Percentiles rank a stretch among this genome's conserved stretches.
Evolutionary conservation across 2,113 vertebrate genomes (phyloP).

Genomic region (Stomatorhinus ivindoensis): DNA sequence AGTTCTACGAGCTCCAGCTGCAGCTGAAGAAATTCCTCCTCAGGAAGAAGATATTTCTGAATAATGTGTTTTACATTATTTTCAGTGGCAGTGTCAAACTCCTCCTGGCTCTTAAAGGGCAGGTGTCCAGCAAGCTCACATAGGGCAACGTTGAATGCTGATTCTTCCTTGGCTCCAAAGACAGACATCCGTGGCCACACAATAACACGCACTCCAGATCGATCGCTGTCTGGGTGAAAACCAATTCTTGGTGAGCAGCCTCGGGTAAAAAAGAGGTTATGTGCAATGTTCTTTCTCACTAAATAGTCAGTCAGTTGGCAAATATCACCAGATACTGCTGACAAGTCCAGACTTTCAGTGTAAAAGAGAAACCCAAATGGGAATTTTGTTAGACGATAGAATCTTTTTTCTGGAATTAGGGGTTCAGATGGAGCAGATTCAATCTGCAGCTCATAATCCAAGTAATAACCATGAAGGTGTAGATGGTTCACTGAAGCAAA

Average conservation of each 20-base stretch:
- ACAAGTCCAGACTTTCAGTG: conserved; percentile 38
- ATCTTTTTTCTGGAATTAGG: conserved; percentile 46
- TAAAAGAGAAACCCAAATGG: conserved; percentile 77
- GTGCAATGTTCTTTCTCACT: conserved; percentile 60
- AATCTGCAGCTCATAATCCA: conserved; percentile 60
- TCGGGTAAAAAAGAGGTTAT: conserved; percentile 76
- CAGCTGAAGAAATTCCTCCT: conserved; percentile 53
- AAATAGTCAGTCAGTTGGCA: conserved; percentile 67
- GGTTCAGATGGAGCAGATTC: conserved; percentile 56
- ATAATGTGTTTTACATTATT: conserved; percentile 54
- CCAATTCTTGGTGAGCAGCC: conserved; percentile 55
- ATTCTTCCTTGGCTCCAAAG: conserved; percentile 71
- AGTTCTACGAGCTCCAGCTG: conserved; percentile 52
- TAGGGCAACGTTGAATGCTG: conserved; percentile 78
- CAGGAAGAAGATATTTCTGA: conserved; percentile 58
- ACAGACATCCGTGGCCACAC: conserved; percentile 72
- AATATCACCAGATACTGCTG: conserved; percentile 42
- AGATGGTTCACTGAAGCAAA: conserved; percentile 88
- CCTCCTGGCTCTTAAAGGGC: conserved; percentile 63
- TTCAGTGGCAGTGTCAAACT: conserved; percentile 66
- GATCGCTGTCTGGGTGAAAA: background rate
- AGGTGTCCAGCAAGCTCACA: conserved; percentile 87
- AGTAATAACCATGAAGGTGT: conserved; percentile 81
- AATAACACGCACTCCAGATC: conserved; percentile 63
- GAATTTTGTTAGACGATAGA: conserved; percentile 54